Evolutionary conservation across 2,113 vertebrate genomes (phyloP).

Genomic region (Balaeniceps rex): DNA sequence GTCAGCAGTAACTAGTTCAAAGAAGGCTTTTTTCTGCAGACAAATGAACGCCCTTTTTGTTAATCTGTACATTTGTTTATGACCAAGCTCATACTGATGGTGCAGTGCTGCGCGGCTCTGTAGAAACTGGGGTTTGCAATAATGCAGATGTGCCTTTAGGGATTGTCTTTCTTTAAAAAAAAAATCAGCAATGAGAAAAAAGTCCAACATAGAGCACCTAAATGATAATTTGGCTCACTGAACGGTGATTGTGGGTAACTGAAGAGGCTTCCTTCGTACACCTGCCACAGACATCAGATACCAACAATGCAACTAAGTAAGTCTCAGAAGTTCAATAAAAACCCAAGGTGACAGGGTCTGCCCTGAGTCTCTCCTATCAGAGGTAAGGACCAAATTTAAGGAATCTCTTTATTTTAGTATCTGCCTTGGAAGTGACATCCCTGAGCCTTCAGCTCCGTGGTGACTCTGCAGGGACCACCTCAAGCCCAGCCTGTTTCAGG

Average conservation of each 20-base stretch:
- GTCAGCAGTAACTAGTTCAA: neutral
- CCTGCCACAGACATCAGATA: neutral
- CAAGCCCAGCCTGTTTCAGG: neutral
- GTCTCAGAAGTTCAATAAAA: neutral
- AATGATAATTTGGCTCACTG: neutral
- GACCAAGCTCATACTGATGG: neutral
- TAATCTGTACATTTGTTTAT: neutral
- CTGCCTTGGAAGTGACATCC: neutral
- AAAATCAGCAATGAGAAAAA: neutral
- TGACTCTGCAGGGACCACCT: neutral
- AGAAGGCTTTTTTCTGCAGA: neutral
- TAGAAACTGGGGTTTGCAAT: neutral
- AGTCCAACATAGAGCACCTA: neutral
- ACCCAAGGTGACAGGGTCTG: neutral
- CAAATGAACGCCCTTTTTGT: neutral
- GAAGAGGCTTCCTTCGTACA: neutral
- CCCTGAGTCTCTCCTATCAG: neutral
- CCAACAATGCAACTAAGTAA: neutral
- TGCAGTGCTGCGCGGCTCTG: fast-evolving
- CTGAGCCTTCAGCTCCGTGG: neutral
- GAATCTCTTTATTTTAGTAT: neutral
- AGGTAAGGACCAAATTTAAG: neutral
- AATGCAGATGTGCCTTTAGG: neutral
- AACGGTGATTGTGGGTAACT: neutral
- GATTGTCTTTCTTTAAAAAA: neutral